These are phyloP conservation scores for Myiopsitta monachus DNA, from an alignment of 2,113 vertebrate species.

Conservation along the genomic window DNA sequence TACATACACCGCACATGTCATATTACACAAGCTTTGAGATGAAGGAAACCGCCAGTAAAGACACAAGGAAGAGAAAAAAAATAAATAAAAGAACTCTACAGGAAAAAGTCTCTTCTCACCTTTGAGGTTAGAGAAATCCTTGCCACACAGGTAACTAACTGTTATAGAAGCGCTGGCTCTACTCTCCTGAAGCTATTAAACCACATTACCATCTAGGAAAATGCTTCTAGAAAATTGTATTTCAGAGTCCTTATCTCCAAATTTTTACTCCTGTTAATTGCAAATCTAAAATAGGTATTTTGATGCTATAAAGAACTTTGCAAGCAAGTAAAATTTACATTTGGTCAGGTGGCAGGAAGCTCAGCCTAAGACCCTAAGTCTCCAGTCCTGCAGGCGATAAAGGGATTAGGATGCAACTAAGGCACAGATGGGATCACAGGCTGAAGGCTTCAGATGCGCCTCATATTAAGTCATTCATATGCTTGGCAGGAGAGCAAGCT, in stretches of 20 bases:
- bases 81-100: neutral
- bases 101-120: neutral
- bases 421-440: slow-evolving; percentile 23
- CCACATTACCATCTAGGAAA: neutral
- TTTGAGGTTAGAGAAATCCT: neutral
- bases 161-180: neutral
- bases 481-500: neutral
- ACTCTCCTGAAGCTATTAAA: neutral
- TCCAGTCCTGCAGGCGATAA: neutral
- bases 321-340: neutral
- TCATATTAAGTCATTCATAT: neutral
- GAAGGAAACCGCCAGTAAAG: neutral
- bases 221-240: neutral
- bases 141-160: neutral
- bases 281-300: neutral
- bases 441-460: slow-evolving; percentile 18
- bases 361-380: neutral
- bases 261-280: neutral
- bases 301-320: neutral
- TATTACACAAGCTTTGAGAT: neutral
- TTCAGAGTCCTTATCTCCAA: neutral
- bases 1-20: neutral
- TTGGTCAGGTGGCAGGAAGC: neutral
- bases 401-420: neutral
- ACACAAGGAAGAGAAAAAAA: neutral